Evolutionary conservation across 2,797 vertebrate genomes (phyloP).

Genomic region (Gobionotothen gibberifrons): DNA sequence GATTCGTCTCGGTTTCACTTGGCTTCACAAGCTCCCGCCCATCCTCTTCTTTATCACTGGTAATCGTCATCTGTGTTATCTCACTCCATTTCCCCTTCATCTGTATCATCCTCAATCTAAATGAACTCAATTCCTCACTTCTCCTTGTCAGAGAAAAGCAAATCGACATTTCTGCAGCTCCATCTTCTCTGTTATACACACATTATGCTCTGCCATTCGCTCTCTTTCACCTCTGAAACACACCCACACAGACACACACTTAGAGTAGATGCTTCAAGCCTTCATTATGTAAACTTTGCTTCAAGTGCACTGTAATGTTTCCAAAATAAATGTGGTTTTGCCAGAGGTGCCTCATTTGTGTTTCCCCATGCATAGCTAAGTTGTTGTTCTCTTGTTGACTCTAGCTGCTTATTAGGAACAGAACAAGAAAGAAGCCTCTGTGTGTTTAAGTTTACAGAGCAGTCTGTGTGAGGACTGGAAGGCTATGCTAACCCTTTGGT

Average conservation of each 20-base stretch:
- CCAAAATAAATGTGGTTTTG: constrained; percentile 25
- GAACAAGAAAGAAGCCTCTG: not conserved
- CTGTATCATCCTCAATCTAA: constrained; percentile 54
- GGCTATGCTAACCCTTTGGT: not conserved
- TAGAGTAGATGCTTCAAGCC: constrained; percentile 16
- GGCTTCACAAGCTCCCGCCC: constrained; percentile 14
- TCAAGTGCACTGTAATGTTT: constrained; percentile 19
- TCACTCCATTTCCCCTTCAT: constrained; percentile 43
- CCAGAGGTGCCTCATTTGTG: constrained; percentile 20
- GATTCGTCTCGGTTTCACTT: constrained; percentile 42
- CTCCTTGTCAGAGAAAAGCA: constrained; percentile 37
- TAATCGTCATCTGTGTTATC: constrained; percentile 52
- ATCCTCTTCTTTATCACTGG: constrained; percentile 7
- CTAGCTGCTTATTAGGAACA: constrained; percentile 15
- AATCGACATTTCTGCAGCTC: constrained; percentile 42
- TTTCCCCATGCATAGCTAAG: not conserved
- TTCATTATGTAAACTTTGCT: constrained; percentile 32
- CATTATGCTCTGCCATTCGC: constrained; percentile 20
- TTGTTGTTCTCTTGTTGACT: constrained; percentile 21
- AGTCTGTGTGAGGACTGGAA: not conserved
- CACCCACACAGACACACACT: constrained; percentile 38
- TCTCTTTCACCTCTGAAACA: constrained; percentile 7
- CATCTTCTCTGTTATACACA: constrained; percentile 30
- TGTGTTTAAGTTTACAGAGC: constrained; percentile 12
- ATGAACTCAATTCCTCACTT: constrained; percentile 44